A percentile compares a stretch with the other conserved stretches of the same genome.
Evolutionary conservation across 2,888 invertebrate species (phyloP).

Genomic region (Acrobasis consociella): DNA sequence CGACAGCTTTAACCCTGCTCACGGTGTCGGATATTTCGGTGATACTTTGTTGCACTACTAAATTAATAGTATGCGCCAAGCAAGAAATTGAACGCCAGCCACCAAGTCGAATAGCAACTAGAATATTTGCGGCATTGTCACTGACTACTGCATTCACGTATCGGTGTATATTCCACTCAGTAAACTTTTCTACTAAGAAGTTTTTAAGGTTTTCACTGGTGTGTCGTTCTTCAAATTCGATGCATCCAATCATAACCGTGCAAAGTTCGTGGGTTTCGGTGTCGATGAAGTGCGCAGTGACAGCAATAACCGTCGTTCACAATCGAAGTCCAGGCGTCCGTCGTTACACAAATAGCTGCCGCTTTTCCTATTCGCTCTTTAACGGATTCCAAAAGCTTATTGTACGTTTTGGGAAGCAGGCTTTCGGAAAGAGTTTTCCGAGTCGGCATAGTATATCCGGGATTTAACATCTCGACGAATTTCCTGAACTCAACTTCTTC

Average conservation of each 20-base stretch:
- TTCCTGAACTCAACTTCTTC: conserved; percentile 29
- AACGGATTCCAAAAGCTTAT: conserved; percentile 20
- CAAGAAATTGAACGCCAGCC: conserved; percentile 32
- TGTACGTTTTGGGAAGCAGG: conserved; percentile 33
- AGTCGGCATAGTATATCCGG: conserved; percentile 27
- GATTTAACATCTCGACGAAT: conserved; percentile 27
- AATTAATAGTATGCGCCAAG: conserved; percentile 35
- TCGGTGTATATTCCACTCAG: conserved; percentile 25
- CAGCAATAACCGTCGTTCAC: conserved; percentile 30
- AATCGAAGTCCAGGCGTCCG: conserved; percentile 34
- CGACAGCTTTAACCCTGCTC: conserved; percentile 23
- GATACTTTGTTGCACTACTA: conserved; percentile 29
- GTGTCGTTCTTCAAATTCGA: conserved; percentile 27
- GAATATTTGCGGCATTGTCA: conserved; percentile 27
- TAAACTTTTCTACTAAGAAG: conserved; percentile 22
- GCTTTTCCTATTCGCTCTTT: conserved; percentile 26
- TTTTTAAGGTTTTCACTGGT: conserved; percentile 23
- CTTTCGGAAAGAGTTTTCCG: conserved; percentile 30
- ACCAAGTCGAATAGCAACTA: conserved; percentile 27
- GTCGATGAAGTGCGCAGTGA: conserved; percentile 33
- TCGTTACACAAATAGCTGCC: conserved; percentile 34
- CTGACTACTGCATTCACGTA: conserved; percentile 28
- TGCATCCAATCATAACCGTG: conserved; percentile 28
- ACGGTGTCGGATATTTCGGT: conserved; percentile 26
- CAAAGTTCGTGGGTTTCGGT: conserved; percentile 20